These are phyloP conservation scores for Tenthredo notha DNA, from an alignment of 2,888 invertebrate genomes.

Conservation along the genomic window DNA sequence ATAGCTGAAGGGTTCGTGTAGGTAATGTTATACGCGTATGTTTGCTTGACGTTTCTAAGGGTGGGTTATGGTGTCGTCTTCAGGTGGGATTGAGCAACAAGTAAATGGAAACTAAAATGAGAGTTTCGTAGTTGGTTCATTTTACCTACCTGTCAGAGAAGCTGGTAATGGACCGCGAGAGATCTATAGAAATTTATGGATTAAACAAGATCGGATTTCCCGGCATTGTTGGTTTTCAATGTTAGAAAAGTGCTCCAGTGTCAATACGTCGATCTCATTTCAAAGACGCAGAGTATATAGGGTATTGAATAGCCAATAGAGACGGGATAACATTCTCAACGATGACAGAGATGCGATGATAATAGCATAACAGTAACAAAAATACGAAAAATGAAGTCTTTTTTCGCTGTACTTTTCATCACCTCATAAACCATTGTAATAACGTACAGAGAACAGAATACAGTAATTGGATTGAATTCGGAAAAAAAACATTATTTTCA, in stretches of 20 bases:
- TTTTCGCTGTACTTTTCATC: no score
- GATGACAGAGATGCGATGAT: not conserved
- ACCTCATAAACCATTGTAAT: no score
- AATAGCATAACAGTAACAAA: not conserved
- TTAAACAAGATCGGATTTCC: slow-evolving; percentile 36
- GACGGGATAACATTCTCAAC: not conserved
- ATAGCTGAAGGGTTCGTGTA: not conserved
- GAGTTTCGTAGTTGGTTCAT: not conserved
- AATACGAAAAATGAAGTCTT: no score
- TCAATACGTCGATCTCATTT: not conserved
- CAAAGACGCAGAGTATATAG: not conserved
- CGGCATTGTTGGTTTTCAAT: not conserved
- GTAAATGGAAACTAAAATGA: slow-evolving; percentile 12
- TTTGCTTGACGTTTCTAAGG: not conserved
- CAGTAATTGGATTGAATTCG: no score
- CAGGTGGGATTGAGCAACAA: slow-evolving; percentile 18
- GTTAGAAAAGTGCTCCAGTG: not conserved
- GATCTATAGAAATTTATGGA: slow-evolving; percentile 36
- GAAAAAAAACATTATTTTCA: no score
- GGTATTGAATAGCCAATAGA: slow-evolving; percentile 1
- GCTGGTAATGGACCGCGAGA: slow-evolving; percentile 14
- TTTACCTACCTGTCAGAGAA: not conserved
- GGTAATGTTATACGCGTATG: slow-evolving; percentile 6
- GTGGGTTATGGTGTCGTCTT: not conserved
- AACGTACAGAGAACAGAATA: no score